Conservation (phyloP, 2,888 invertebrate genomes). For the Trissolcus japonicus region DNA sequence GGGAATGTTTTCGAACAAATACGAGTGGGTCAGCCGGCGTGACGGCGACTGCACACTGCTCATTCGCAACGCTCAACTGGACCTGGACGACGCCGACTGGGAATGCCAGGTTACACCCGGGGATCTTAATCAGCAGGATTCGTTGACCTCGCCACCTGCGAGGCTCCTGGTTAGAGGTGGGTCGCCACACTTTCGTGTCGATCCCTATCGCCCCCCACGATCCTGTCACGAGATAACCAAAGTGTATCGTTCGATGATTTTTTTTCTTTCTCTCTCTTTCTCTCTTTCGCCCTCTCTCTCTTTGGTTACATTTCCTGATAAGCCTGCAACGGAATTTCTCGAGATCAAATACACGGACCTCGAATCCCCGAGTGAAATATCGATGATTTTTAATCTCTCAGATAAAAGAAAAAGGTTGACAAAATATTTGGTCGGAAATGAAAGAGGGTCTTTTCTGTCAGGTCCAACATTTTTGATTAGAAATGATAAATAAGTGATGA, state of each 20-base stretch:
- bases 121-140: constrained; percentile 83
- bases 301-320: no score
- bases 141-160: constrained; percentile 89
- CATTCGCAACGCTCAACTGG: constrained; percentile 88
- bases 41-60: constrained; percentile 89
- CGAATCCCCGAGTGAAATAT: no score
- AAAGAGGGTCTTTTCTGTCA: no score
- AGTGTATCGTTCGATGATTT: constrained; percentile 7
- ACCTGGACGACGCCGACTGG: constrained; percentile 93
- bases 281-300: no score
- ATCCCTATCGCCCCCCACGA: constrained; percentile 12
- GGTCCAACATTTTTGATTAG: no score
- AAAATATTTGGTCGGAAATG: no score
- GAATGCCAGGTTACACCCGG: constrained; percentile 95
- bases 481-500: no score
- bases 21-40: constrained; percentile 87
- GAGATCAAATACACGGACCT: no score
- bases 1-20: constrained; percentile 91
- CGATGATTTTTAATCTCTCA: no score
- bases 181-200: constrained; percentile 22
- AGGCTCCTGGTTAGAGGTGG: constrained; percentile 88
- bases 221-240: neutral
- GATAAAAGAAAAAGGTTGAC: no score
- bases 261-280: no score
- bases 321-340: no score